phyloP scores from a whole-genome alignment of 2,797 vertebrate genomes.

The Amniataba percoides region DNA sequence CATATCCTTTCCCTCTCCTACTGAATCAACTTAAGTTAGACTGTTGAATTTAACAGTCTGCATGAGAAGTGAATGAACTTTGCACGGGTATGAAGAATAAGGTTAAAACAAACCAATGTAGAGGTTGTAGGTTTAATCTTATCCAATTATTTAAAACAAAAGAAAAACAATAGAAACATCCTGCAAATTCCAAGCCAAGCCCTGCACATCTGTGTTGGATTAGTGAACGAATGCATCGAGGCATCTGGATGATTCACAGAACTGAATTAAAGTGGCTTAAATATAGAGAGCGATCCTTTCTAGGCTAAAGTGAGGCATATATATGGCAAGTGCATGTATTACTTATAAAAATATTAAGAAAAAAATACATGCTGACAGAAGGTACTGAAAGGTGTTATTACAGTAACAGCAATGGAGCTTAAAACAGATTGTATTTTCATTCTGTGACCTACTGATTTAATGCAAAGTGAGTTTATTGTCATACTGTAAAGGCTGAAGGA shows the following conservation, averaged over 20 bases:
- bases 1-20: too few species aligned
- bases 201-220: not conserved
- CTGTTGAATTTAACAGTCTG: not conserved
- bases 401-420: not conserved
- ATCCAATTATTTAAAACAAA: not conserved
- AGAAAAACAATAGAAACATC: not conserved
- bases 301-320: not conserved
- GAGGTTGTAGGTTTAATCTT: not conserved
- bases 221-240: not conserved
- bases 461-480: not conserved
- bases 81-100: not conserved
- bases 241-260: not conserved
- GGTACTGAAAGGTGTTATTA: too few species aligned
- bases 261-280: not conserved
- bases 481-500: not conserved
- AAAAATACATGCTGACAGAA: not conserved
- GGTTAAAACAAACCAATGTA: not conserved
- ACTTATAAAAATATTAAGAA: not conserved
- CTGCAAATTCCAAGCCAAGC: not conserved
- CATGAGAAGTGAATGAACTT: not conserved
- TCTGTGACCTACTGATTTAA: not conserved
- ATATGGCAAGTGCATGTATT: not conserved
- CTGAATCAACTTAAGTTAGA: not conserved
- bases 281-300: not conserved
- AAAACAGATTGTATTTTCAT: not conserved